phyloP scores from a whole-genome alignment of 2,113 vertebrate species.

The Cygnus buccinator region DNA sequence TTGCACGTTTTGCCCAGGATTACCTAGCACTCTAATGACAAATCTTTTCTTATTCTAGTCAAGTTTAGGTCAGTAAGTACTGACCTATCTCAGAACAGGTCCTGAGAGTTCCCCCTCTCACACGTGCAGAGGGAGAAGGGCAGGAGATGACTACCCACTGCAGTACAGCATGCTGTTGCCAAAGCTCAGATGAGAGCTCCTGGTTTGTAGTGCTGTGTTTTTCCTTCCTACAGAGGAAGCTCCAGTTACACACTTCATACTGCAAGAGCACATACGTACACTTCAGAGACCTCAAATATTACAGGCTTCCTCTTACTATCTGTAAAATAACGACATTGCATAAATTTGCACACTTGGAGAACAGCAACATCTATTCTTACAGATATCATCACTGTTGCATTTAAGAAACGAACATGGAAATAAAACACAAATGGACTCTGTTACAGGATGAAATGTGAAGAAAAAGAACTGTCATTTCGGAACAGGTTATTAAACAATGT shows the following conservation, averaged over 20 bases:
- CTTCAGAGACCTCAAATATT: background rate
- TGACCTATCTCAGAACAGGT: background rate
- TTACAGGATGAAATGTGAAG: background rate
- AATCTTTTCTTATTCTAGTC: background rate
- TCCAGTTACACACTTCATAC: background rate
- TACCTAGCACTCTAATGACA: background rate
- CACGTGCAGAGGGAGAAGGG: background rate
- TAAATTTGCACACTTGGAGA: background rate
- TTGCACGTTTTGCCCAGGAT: background rate
- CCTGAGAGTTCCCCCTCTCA: background rate
- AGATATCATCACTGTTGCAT: background rate
- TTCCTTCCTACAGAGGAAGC: background rate
- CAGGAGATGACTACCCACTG: background rate
- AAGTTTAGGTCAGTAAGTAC: background rate
- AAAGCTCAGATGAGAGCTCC: background rate
- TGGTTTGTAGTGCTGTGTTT: rapidly evolving
- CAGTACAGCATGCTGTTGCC: background rate
- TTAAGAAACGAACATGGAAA: background rate
- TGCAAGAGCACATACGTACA: background rate
- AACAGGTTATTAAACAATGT: background rate
- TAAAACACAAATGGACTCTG: background rate
- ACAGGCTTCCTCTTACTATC: background rate
- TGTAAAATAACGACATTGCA: background rate
- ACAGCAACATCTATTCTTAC: background rate
- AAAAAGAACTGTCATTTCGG: background rate